A percentile compares a stretch with the other conserved stretches of the same genome.
phyloP scores from a whole-genome alignment of 2,113 vertebrate species.

The Tylochromis polylepis region DNA sequence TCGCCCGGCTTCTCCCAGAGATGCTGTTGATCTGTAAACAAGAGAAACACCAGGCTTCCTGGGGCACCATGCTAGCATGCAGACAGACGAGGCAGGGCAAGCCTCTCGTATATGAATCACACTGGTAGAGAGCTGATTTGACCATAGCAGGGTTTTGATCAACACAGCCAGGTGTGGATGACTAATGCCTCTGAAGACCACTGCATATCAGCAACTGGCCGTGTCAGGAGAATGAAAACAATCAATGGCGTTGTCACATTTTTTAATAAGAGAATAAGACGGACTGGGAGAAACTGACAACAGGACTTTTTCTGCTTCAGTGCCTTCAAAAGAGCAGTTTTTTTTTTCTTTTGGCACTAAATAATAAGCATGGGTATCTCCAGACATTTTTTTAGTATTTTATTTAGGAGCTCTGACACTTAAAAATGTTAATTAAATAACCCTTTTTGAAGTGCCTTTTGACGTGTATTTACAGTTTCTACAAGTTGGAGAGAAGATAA shows the following conservation, averaged over 20 bases:
- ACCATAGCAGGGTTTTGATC: constrained; percentile 9
- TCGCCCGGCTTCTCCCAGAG: constrained; percentile 41
- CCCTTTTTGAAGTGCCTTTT: background rate
- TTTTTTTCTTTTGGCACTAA: background rate
- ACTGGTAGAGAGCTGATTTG: background rate
- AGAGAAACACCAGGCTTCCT: constrained; percentile 16
- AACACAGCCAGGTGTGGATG: constrained; percentile 30
- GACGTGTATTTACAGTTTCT: background rate
- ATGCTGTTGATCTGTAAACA: constrained; percentile 66
- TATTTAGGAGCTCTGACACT: background rate
- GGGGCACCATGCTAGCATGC: background rate
- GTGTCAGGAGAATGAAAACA: background rate
- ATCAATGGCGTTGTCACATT: constrained; percentile 5
- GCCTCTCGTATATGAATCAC: constrained; percentile 10
- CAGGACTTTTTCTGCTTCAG: background rate
- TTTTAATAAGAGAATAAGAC: background rate
- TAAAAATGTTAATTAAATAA: background rate
- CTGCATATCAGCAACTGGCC: background rate
- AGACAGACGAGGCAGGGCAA: constrained; percentile 9
- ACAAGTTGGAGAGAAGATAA: background rate
- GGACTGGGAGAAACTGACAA: background rate
- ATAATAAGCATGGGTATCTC: background rate
- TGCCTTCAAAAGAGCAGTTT: background rate
- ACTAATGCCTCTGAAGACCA: constrained; percentile 8
- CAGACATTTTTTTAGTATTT: background rate